Base-by-base conservation (phyloP, 2,113 vertebrate genomes). In the Entosphenus tridentatus region DNA sequence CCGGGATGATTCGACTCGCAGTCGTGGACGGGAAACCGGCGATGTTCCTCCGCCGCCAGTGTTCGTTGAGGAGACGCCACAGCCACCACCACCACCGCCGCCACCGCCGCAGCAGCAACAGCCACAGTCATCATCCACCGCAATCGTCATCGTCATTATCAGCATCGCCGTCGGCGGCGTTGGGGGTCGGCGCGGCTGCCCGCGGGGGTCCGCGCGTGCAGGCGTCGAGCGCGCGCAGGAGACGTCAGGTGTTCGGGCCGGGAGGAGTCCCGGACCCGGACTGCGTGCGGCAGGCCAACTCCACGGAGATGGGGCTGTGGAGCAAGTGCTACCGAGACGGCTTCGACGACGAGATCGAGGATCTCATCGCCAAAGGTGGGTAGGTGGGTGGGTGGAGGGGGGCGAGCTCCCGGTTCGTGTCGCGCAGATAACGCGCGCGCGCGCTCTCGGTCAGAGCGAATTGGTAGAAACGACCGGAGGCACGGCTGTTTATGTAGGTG, bases 281-380 rank as follows among this genome's bases (percentile, higher is more conserved):
- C 71, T 87, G 87, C 80, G 83, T 79, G 74, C 84, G 86, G 57
- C 84, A 84, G 80, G 86, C 86, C 72, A 89, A 89, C 78, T 88
- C 87, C 74, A 87, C 86, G 67, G 78, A 86, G 57, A 84, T 85
- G 70, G 87, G 87, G 56, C 81, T 89, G 3, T 88, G 87, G 87
- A 83, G 85, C 74, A 85, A 81, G 76, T 88, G 87, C 72, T 84
- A 82, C 76, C 85, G 87, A 69, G 81, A 83, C 18, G 87, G 85
- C 39, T 89, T 85, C 78, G 87, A 89, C 78, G 79, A 83, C 76
- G 86, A 89, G 76, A 86, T 81, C 69, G 86, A 89, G 75, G 85
- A 86, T 76, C 84, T 87, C 17, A 87, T 88, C 72, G 78, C 80
- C 70, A 87, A 83, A 85, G 87, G 87, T 89, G 77, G 10, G 62